Evolutionary conservation across 2,888 invertebrate species (phyloP).

Genomic region (Eristalinus aeneus): DNA sequence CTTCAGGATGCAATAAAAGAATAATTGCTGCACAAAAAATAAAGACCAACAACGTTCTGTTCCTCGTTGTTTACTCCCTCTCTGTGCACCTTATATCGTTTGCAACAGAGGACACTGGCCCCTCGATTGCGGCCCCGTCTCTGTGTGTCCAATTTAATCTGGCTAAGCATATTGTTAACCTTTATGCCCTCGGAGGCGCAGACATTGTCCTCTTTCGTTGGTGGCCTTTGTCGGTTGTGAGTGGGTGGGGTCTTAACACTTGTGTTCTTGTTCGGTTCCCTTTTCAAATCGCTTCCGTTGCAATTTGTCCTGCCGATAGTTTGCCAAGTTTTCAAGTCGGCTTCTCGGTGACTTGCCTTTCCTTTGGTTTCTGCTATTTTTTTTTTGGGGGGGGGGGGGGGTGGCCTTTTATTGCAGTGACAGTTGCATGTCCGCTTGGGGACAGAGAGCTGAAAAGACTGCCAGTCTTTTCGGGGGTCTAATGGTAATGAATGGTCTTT

Average conservation of each 20-base stretch:
- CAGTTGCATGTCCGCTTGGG: slow-evolving; percentile 5
- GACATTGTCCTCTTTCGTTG: slow-evolving; percentile 11
- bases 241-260: slow-evolving; percentile 12
- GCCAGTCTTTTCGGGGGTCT: not conserved
- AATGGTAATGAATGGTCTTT: slow-evolving; percentile 45
- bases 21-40: slow-evolving; percentile 54
- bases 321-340: slow-evolving; percentile 56
- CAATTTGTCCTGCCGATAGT: slow-evolving; percentile 46
- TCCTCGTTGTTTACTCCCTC: not conserved
- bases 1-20: slow-evolving; percentile 67
- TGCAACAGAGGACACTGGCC: not conserved
- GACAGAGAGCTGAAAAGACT: not conserved
- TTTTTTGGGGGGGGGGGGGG: not conserved
- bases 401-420: not conserved
- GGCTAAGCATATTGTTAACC: slow-evolving; percentile 39
- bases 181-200: slow-evolving; percentile 13
- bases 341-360: slow-evolving; percentile 2
- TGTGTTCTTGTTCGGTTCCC: slow-evolving; percentile 20
- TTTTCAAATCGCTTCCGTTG: slow-evolving; percentile 56
- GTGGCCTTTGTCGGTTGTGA: not conserved
- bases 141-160: not conserved
- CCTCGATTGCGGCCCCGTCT: not conserved
- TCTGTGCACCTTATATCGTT: not conserved
- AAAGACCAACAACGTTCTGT: not conserved
- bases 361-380: slow-evolving; percentile 11